These are phyloP conservation scores for Cavia aperea DNA, from an alignment of 2,113 vertebrate species.

Conservation along the genomic window DNA sequence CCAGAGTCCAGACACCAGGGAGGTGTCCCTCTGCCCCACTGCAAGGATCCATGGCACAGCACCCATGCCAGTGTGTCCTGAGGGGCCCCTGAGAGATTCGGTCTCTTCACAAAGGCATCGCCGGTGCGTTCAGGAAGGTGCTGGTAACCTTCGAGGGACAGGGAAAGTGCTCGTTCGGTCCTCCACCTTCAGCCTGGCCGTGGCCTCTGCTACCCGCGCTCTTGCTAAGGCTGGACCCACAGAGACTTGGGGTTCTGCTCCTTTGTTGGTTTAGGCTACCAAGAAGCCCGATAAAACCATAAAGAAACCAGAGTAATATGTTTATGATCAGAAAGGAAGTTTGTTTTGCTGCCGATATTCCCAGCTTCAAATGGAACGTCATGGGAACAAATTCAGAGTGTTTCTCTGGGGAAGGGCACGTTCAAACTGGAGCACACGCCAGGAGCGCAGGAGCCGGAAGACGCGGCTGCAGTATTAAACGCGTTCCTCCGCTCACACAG, in stretches of 20 bases:
- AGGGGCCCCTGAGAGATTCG: background rate
- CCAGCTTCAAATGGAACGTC: background rate
- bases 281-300: background rate
- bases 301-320: no score
- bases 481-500: background rate
- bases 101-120: no score
- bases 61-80: accelerated
- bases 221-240: accelerated
- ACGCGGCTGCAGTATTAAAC: background rate
- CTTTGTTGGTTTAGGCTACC: accelerated
- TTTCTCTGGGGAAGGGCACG: background rate
- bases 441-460: no score
- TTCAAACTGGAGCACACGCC: accelerated
- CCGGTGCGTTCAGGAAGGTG: background rate
- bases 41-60: background rate
- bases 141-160: background rate
- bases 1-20: background rate
- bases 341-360: background rate
- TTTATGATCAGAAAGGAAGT: background rate
- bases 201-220: accelerated
- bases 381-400: background rate
- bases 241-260: accelerated
- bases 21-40: background rate
- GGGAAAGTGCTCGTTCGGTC: accelerated
- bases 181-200: background rate